phyloP scores from a whole-genome alignment of 2,113 vertebrate species.

The Nesoenas mayeri region DNA sequence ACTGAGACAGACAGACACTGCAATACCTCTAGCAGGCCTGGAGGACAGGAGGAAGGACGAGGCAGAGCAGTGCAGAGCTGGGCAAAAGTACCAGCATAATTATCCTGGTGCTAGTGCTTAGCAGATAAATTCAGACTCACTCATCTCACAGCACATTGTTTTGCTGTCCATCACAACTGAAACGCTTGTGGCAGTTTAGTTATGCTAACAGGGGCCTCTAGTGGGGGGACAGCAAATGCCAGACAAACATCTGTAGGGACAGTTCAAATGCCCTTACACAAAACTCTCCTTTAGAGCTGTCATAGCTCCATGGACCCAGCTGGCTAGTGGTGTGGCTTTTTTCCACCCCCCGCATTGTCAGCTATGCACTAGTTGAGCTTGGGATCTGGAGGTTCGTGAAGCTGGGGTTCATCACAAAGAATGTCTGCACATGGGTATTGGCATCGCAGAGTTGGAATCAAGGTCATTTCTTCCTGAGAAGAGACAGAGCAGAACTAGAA shows the following conservation, averaged over 20 bases:
- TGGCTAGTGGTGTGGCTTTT: not conserved
- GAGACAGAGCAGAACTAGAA: not conserved
- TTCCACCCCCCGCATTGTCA: not conserved
- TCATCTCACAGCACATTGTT: not conserved
- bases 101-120: not conserved
- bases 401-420: not conserved
- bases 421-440: not conserved
- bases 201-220: not conserved
- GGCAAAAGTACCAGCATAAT: not conserved
- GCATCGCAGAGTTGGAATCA: not conserved
- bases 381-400: rapidly evolving
- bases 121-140: not conserved
- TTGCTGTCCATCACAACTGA: not conserved
- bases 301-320: not conserved
- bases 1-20: not conserved
- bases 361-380: not conserved
- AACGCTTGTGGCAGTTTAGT: not conserved
- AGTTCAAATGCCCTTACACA: not conserved
- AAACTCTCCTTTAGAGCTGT: not conserved
- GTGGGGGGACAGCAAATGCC: not conserved
- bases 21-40: not conserved
- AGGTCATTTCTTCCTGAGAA: not conserved
- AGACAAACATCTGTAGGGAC: not conserved
- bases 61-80: not conserved
- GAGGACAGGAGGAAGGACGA: not conserved